Conservation (phyloP, 1,140 invertebrate species). For the Tetragonula clypearis region DNA sequence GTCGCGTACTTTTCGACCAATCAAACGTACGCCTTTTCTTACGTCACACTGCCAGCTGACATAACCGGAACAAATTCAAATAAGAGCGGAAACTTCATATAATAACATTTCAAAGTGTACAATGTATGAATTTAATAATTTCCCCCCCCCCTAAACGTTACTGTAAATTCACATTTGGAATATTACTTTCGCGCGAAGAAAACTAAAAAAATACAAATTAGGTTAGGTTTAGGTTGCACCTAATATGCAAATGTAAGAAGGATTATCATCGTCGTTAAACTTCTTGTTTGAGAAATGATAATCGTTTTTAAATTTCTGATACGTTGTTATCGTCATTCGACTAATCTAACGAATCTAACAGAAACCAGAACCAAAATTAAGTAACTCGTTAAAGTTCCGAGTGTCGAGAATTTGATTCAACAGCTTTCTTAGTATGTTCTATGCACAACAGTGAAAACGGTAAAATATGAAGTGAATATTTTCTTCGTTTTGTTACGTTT, state of each 20-base stretch:
- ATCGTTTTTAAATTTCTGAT: not conserved
- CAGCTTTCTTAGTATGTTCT: not conserved
- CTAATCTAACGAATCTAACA: no score
- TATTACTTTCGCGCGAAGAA: not conserved
- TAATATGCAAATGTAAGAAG: not conserved
- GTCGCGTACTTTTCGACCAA: conserved; percentile 45
- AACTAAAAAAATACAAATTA: not conserved
- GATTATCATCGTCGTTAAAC: not conserved
- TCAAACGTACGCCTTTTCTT: conserved; percentile 41
- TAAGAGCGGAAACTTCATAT: conserved; percentile 19
- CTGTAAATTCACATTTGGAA: not conserved
- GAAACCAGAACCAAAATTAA: not conserved
- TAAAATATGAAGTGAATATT: not conserved
- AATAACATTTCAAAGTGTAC: not conserved
- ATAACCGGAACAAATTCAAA: conserved; percentile 59
- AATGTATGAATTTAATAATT: not conserved
- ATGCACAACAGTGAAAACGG: not conserved
- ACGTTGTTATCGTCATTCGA: not conserved
- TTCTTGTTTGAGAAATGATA: not conserved
- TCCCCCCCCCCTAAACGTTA: not conserved
- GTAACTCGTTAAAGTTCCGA: not conserved
- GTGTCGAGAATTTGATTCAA: not conserved
- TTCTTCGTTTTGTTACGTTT: not conserved
- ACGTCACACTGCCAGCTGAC: conserved; percentile 61
- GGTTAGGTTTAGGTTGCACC: not conserved